Conservation (phyloP, 2,113 vertebrate species). For the Acrocephalus arundinaceus region DNA sequence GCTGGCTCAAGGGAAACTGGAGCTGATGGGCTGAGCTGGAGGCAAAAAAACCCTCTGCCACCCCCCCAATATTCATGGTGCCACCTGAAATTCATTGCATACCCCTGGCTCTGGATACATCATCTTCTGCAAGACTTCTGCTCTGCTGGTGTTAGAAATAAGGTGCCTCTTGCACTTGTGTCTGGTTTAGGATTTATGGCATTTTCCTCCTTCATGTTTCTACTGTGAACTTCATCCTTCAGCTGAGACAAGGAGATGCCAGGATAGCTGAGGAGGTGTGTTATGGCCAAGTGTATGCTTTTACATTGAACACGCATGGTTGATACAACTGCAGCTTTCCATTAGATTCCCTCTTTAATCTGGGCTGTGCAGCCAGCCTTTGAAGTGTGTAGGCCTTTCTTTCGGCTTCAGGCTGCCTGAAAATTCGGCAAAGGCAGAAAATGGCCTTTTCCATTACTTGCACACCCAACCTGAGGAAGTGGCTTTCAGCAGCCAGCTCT, state of each 20-base stretch:
- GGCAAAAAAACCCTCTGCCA: neutral
- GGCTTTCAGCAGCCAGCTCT: neutral
- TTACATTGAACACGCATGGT: neutral
- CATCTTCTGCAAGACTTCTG: neutral
- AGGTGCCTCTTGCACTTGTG: neutral
- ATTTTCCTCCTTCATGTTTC: neutral
- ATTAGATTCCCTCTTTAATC: neutral
- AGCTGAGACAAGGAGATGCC: neutral
- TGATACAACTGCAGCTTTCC: neutral
- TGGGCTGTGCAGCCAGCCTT: neutral
- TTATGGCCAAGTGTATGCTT: neutral
- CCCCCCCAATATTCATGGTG: rapidly evolving
- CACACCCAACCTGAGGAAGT: neutral
- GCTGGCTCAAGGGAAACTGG: neutral
- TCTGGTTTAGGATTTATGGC: neutral
- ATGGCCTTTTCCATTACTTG: neutral
- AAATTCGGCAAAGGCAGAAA: neutral
- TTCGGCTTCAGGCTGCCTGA: rapidly evolving
- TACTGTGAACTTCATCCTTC: neutral
- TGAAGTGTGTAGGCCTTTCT: neutral
- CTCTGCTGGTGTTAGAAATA: neutral
- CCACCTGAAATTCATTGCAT: neutral
- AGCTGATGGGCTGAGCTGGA: rapidly evolving
- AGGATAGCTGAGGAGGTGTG: neutral
- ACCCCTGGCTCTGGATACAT: neutral